phyloP scores from a whole-genome alignment of 1,140 invertebrate species.

The Aphidius ervi region DNA sequence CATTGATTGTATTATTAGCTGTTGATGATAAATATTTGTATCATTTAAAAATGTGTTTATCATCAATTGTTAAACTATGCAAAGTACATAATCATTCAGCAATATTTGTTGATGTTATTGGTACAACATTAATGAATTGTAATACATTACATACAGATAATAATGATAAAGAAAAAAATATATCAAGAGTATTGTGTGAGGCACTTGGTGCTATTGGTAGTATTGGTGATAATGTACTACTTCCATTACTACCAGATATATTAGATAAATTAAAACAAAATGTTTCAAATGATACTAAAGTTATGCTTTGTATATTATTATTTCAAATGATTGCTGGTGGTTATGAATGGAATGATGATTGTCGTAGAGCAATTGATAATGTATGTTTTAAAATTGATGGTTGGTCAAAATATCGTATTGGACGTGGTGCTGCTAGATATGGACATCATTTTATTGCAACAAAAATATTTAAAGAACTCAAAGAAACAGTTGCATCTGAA shows the following conservation, averaged over 20 bases:
- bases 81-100: slow-evolving; percentile 58
- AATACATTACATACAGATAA: slow-evolving; percentile 30
- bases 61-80: slow-evolving; percentile 68
- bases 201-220: slow-evolving; percentile 72
- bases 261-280: slow-evolving; percentile 52
- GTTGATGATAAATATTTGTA: slow-evolving; percentile 54
- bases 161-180: slow-evolving; percentile 42
- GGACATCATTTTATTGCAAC: slow-evolving; percentile 75
- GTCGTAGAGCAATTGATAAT: slow-evolving; percentile 54
- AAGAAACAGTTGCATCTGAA: slow-evolving; percentile 79
- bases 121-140: slow-evolving; percentile 51
- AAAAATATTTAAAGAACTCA: slow-evolving; percentile 63
- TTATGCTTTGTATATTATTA: slow-evolving; percentile 74
- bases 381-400: slow-evolving; percentile 62
- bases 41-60: slow-evolving; percentile 62
- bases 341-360: slow-evolving; percentile 58
- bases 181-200: slow-evolving; percentile 57
- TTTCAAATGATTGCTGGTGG: slow-evolving; percentile 75
- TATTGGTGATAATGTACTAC: slow-evolving; percentile 58
- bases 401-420: slow-evolving; percentile 86
- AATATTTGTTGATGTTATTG: slow-evolving; percentile 63
- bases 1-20: slow-evolving; percentile 63
- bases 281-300: slow-evolving; percentile 44
- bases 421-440: slow-evolving; percentile 78
- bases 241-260: slow-evolving; percentile 58